Conservation (phyloP, 2,113 vertebrate genomes). For the Aphelocoma coerulescens region DNA sequence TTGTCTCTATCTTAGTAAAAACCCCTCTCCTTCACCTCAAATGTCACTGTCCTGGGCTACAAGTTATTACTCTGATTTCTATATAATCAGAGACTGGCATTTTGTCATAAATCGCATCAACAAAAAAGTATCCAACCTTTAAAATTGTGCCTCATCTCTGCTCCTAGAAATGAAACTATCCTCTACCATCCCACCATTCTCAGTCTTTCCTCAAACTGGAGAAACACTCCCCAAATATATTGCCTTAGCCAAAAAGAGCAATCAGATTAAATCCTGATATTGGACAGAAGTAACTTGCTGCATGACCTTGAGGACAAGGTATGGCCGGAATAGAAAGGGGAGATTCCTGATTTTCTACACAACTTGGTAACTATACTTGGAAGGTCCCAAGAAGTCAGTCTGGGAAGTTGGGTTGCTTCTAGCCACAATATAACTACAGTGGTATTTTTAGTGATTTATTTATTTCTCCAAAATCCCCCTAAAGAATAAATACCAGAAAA, state of each 20-base stretch:
- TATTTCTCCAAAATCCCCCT: neutral
- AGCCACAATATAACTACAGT: neutral
- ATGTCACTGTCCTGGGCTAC: neutral
- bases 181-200: neutral
- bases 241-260: neutral
- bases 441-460: neutral
- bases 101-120: neutral
- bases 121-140: neutral
- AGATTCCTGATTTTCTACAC: conserved; percentile 38
- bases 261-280: neutral
- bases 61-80: neutral
- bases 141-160: neutral
- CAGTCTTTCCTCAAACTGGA: neutral
- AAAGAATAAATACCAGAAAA: neutral
- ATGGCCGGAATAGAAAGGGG: neutral
- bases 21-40: neutral
- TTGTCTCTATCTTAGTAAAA: neutral
- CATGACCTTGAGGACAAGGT: neutral
- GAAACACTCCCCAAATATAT: neutral
- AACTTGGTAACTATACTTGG: neutral
- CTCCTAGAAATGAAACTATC: neutral
- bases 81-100: neutral
- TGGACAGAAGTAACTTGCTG: neutral
- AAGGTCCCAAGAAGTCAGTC: neutral
- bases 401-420: neutral